Evolutionary conservation across 2,797 vertebrate species (phyloP).

Genomic region (Dromococcyx pavoninus): DNA sequence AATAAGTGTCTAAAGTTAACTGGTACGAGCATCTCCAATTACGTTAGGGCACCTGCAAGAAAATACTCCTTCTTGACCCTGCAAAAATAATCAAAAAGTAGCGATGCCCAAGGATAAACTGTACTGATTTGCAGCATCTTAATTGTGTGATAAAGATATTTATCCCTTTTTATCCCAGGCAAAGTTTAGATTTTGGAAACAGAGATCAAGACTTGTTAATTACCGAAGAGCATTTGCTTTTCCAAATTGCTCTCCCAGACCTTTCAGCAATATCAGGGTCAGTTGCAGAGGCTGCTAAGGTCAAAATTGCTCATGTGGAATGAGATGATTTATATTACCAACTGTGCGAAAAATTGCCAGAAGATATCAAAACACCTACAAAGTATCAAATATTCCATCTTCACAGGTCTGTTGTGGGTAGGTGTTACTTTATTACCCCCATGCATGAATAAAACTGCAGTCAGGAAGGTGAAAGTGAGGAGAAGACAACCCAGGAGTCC

Average conservation of each 20-base stretch:
- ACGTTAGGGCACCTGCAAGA: background rate
- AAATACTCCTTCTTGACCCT: background rate
- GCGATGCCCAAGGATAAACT: background rate
- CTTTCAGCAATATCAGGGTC: conserved; percentile 35
- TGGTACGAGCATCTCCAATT: background rate
- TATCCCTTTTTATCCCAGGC: background rate
- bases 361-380: background rate
- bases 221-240: conserved; percentile 9
- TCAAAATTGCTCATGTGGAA: conserved; percentile 36
- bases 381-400: conserved; percentile 32
- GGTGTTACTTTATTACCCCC: background rate
- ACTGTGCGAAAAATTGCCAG: background rate
- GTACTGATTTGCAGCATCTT: background rate
- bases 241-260: background rate
- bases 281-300: conserved; percentile 29
- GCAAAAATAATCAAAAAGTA: background rate
- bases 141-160: background rate
- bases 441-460: background rate
- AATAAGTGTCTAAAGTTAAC: background rate
- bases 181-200: conserved; percentile 8
- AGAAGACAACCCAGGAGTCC: background rate
- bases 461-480: background rate
- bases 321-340: background rate
- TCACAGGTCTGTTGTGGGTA: background rate
- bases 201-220: background rate